phyloP scores from a whole-genome alignment of 2,113 vertebrate species.

The Lynx canadensis region DNA sequence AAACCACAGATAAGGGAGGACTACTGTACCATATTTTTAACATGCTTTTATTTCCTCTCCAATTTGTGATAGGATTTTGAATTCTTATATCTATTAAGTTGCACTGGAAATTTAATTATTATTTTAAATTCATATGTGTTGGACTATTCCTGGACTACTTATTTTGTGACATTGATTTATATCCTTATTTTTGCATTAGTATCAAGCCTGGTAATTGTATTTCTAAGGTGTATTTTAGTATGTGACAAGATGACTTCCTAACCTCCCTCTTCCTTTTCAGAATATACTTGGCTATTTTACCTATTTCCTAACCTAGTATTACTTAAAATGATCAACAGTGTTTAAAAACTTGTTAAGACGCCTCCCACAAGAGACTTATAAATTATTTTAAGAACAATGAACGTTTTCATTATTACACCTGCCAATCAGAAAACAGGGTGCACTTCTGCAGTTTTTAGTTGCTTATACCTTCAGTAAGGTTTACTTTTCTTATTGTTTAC shows the following conservation, averaged over 20 bases:
- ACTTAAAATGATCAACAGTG: background rate
- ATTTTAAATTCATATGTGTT: background rate
- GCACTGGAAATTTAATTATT: background rate
- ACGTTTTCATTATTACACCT: background rate
- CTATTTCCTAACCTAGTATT: background rate
- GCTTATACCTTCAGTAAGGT: background rate
- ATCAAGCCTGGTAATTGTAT: background rate
- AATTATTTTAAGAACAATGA: background rate
- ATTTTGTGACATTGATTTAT: background rate
- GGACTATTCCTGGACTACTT: background rate
- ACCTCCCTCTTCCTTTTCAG: background rate
- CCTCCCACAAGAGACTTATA: background rate
- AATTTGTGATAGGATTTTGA: background rate
- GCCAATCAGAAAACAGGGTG: background rate
- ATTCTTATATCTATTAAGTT: background rate
- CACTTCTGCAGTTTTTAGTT: background rate
- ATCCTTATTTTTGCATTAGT: background rate
- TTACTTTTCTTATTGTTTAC: background rate
- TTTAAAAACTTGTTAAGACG: background rate
- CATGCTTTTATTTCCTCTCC: background rate
- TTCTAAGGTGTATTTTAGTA: slow-evolving; percentile 36
- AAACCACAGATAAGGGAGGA: background rate
- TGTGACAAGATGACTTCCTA: background rate
- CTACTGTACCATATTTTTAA: background rate
- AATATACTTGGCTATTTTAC: background rate